Percentiles rank a stretch among this genome's conserved stretches.
These are phyloP conservation scores for Proisotoma minuta DNA, from an alignment of 2,888 invertebrate species.

Conservation along the genomic window DNA sequence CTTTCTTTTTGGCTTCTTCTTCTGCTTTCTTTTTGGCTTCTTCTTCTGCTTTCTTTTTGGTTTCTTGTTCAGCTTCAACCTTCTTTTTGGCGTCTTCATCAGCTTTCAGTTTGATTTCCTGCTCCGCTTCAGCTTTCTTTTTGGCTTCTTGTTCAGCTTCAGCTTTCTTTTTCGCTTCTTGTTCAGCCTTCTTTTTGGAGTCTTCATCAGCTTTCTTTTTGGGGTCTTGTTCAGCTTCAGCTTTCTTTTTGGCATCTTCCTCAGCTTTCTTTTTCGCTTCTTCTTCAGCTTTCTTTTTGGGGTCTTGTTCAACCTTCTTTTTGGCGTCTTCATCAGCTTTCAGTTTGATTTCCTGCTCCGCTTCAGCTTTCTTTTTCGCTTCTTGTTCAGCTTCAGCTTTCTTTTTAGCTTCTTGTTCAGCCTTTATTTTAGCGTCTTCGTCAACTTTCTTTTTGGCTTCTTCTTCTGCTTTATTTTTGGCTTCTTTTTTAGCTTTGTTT, in stretches of 20 bases:
- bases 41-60: neutral
- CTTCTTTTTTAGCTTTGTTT: neutral
- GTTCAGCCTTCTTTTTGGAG: slow-evolving; percentile 31
- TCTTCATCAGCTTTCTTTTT: slow-evolving; percentile 35
- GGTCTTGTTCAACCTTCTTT: slow-evolving; percentile 9
- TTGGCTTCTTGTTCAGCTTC: slow-evolving; percentile 27
- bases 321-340: slow-evolving; percentile 30
- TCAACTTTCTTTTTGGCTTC: slow-evolving; percentile 1
- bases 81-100: slow-evolving; percentile 9
- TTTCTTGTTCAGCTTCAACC: neutral
- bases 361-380: neutral
- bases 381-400: neutral
- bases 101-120: slow-evolving; percentile 37
- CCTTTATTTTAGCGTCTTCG: slow-evolving; percentile 5
- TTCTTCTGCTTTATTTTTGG: slow-evolving; percentile 22
- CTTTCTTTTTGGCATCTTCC: slow-evolving; percentile 33
- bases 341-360: slow-evolving; percentile 18
- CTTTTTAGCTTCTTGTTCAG: neutral
- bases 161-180: slow-evolving; percentile 28
- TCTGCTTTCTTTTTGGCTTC: slow-evolving; percentile 1
- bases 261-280: slow-evolving; percentile 35
- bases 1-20: neutral
- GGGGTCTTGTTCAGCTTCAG: slow-evolving; percentile 32
- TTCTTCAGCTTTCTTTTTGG: slow-evolving; percentile 6
- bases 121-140: slow-evolving; percentile 32